Evolutionary conservation across 2,113 vertebrate genomes (phyloP), one percentile per base, ranked within the genome.

Genomic region (Rattus rattus): DNA sequence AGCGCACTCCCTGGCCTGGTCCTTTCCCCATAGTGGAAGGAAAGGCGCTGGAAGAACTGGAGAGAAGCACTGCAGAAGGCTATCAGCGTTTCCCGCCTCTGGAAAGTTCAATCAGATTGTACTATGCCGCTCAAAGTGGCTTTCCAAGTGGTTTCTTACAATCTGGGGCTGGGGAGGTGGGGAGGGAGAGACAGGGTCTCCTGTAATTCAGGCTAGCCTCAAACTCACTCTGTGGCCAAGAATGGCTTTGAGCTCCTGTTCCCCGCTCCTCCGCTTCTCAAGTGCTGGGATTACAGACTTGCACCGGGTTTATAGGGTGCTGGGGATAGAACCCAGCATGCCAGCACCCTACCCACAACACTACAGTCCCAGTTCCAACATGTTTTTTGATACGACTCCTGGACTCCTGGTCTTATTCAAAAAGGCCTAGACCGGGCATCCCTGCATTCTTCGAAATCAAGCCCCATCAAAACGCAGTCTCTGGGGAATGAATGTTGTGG

Each of bases 11-110:
- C 28, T 49, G 52, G 5, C 80, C 22, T 2, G 47, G 12, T 33
- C 47, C 39, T 49, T 30, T n/a, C 77, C 39, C 17, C 73, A 52
- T 4, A 7, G 28, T 22, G 87, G 67, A 43, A 19, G 36, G 9
- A 28, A 36, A 2, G 30, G 26, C 0, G 24, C 8, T 4, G 8
- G 39, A 56, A 72, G 36, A 36, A 26, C 1, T 5, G 24, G 17
- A 52, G 33, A 30, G 14, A 11, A 54, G 4, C 13, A 20, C 2
- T n/a, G 49, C 11, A 43, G 70, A 26, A 67, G 43, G 7, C 22
- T 89, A 1, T 36, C 63, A 39, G 3, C 16, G 14, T 24, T 24
- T 4, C 1, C 26, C 26, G 43, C 1, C 43, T 28, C 47, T 17
- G 90, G 90, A 54, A 67, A 28, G 16, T n/a, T 63, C 88, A 10